Conservation (phyloP, 1,140 invertebrate species). For the Eupristina koningsbergeri region DNA sequence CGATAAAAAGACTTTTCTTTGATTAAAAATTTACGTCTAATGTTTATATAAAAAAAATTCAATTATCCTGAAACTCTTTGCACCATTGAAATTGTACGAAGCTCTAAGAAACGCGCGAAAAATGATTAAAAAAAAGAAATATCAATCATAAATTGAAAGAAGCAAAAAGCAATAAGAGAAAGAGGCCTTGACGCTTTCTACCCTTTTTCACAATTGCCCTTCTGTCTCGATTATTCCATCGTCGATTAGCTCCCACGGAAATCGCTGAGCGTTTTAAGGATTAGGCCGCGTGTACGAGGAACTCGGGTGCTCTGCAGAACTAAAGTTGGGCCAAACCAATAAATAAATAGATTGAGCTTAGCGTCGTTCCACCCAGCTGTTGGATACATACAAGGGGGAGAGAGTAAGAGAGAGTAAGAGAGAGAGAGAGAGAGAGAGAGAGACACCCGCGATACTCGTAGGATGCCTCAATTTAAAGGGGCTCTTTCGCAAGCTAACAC, state of each 20-base stretch:
- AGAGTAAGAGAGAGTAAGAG: not conserved
- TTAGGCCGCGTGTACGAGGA: slow-evolving; percentile 26
- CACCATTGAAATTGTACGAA: too few species aligned
- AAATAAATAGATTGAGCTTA: slow-evolving; percentile 61
- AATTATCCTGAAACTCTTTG: too few species aligned
- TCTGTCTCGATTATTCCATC: not conserved
- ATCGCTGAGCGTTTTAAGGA: slow-evolving; percentile 44
- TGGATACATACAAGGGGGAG: slow-evolving; percentile 2
- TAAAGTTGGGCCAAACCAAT: slow-evolving; percentile 54
- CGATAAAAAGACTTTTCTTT: not conserved
- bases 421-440: slow-evolving; percentile 13
- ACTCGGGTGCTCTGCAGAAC: not conserved
- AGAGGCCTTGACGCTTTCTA: not conserved
- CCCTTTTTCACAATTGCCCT: not conserved
- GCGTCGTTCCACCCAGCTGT: slow-evolving; percentile 47
- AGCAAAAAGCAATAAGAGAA: not conserved
- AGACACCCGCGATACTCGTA: slow-evolving; percentile 51
- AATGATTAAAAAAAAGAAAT: not conserved
- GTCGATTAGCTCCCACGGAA: slow-evolving; percentile 40
- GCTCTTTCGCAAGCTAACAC: slow-evolving; percentile 61
- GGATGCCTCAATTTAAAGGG: slow-evolving; percentile 63
- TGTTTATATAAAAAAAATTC: too few species aligned
- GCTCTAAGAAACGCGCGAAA: too few species aligned
- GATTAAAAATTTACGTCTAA: not conserved
- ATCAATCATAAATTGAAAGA: too few species aligned